These are phyloP conservation scores for Cynocephalus volans DNA, from an alignment of 2,113 vertebrate genomes.

Conservation along the genomic window DNA sequence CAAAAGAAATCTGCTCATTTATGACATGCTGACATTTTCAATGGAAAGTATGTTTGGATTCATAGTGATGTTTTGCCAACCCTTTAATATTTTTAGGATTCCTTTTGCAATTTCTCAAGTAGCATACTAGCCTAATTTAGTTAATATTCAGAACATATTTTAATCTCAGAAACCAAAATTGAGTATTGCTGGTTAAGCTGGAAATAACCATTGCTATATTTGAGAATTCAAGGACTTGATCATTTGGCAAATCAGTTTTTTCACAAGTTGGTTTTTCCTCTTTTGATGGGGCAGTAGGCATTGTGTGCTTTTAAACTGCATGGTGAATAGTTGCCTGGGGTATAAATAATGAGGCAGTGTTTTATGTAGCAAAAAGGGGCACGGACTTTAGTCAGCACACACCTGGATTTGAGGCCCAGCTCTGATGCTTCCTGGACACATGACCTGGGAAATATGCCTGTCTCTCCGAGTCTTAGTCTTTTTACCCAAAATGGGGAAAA, in stretches of 20 bases:
- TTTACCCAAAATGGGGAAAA: background rate
- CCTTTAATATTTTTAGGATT: background rate
- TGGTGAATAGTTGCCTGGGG: background rate
- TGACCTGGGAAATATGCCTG: background rate
- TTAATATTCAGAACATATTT: background rate
- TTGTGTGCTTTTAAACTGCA: background rate
- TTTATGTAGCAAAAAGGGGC: background rate
- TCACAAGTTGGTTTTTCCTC: background rate
- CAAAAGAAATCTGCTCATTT: background rate
- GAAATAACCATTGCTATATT: background rate
- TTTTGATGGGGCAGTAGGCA: background rate
- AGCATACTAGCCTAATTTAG: background rate
- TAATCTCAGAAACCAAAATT: background rate
- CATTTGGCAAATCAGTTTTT: background rate
- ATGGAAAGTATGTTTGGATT: background rate
- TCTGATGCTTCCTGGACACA: background rate
- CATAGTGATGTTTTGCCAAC: background rate
- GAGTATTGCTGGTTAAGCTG: background rate
- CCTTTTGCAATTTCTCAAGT: background rate
- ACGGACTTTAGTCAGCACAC: background rate
- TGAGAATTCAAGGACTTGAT: background rate
- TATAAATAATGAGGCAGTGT: background rate
- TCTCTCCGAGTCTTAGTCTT: background rate
- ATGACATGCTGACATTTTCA: constrained; percentile 15
- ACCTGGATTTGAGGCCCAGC: background rate